Evolutionary conservation across 2,888 invertebrate genomes (phyloP), one percentile per base, ranked within the genome.

Genomic region (Stenoptilia bipunctidactyla): DNA sequence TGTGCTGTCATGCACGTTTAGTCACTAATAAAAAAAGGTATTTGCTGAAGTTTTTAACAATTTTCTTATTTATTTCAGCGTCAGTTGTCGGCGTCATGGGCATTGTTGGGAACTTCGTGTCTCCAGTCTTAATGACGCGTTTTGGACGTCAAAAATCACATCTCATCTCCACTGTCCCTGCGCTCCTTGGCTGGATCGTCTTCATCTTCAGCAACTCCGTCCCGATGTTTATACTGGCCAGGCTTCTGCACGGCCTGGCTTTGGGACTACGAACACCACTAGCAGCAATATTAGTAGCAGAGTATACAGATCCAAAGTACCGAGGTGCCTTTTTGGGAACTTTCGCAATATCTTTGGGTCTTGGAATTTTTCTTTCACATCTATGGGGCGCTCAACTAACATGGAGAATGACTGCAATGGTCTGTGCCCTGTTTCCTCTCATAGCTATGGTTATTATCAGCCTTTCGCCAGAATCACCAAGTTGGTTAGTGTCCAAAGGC

Each of bases 301-400:
- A 88, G 62, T 86, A 85, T 43, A 85, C 86, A 0, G 85, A 87
- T 42, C 90, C 88, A 0, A 85, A 80, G 50, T 85, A 89, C 41
- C 75, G 91, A 40, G 89, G 90, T 2, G 82, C 87, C 1, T 82
- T 90, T 27, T 71, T 89, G 20, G 86, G 90, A 10, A 86, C 86
- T 0, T 86, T 89, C 15, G 87, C 88, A 0, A 79, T 90, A 38
- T 86, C 88, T 1, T 73, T 90, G 20, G 87, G 90, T 0, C 38
- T 85, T 37, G 91, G 91, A 0, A 87, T 91, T 40, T 76, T 90
- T 10, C 44, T 88, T 0, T 85, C 88, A 0, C 91, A 92, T 57
- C 55, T 86, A 1, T 74, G 90, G 56, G 91, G 91, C 1, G 86
- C 87, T 1, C 85, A 86, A 57, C 58, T 88, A 2, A 66, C 84